These are phyloP conservation scores for Acestrorhynchus altus DNA, from an alignment of 2,797 vertebrate genomes.

Conservation along the genomic window DNA sequence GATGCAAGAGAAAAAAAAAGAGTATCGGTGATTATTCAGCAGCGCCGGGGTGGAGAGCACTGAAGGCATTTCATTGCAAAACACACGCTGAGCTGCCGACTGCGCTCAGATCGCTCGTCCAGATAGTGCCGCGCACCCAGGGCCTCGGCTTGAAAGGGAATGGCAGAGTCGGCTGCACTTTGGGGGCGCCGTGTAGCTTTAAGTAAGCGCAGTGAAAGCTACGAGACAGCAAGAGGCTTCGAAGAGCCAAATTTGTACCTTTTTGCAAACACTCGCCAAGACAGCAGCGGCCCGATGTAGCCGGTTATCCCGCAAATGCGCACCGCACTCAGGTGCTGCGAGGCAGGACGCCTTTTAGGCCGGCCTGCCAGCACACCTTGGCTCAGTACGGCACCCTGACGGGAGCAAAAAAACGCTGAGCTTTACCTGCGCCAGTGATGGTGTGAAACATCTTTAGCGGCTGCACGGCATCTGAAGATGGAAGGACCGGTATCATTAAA, in stretches of 20 bases:
- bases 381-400: constrained; percentile 29
- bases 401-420: constrained; percentile 10
- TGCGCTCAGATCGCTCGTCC: constrained; percentile 51
- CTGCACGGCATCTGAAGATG: constrained; percentile 22
- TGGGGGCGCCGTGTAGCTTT: constrained; percentile 33
- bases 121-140: constrained; percentile 27
- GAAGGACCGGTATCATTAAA: constrained; percentile 49
- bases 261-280: constrained; percentile 22
- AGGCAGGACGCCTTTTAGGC: background rate
- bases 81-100: constrained; percentile 37
- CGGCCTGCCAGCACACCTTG: constrained; percentile 12
- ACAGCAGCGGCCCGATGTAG: constrained; percentile 20
- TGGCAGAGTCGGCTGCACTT: constrained; percentile 39
- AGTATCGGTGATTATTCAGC: constrained; percentile 36
- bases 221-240: constrained; percentile 15
- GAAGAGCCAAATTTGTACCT: constrained; percentile 28
- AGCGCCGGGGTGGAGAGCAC: constrained; percentile 25
- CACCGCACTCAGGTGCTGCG: background rate
- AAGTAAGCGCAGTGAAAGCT: constrained; percentile 32
- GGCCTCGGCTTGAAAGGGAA: constrained; percentile 54
- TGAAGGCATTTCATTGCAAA: constrained; percentile 34
- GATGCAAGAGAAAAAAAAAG: constrained; percentile 44
- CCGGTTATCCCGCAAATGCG: constrained; percentile 29
- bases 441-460: constrained; percentile 41
- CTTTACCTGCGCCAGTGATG: constrained; percentile 22